Conservation (phyloP, 2,888 invertebrate genomes). For the Micropterix aruncella region DNA sequence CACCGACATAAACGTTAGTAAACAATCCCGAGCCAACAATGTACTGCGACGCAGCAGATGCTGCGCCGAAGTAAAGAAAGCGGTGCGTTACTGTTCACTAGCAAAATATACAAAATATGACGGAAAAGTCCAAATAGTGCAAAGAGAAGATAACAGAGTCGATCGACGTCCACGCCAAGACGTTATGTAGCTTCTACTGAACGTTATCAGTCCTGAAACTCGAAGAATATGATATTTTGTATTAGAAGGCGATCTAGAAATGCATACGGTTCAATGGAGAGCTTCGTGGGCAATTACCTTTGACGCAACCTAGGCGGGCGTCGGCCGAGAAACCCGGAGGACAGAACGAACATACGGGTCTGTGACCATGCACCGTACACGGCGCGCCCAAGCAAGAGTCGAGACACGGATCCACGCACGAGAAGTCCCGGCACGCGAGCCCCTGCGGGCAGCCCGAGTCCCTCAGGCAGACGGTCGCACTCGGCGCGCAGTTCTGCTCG, state of each 20-base stretch:
- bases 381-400: constrained; percentile 79
- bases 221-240: constrained; percentile 21
- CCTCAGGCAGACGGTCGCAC: constrained; percentile 75
- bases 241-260: constrained; percentile 10
- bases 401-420: constrained; percentile 83
- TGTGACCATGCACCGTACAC: constrained; percentile 89
- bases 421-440: constrained; percentile 75
- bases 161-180: constrained; percentile 31
- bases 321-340: constrained; percentile 86
- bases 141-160: constrained; percentile 13
- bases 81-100: constrained; percentile 12
- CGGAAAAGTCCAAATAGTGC: constrained; percentile 20
- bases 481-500: constrained; percentile 73
- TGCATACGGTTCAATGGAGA: constrained; percentile 15
- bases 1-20: background rate
- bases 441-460: constrained; percentile 79
- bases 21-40: too few relatives aligned
- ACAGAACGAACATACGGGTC: constrained; percentile 92
- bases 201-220: constrained; percentile 35
- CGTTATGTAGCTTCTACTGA: constrained; percentile 34
- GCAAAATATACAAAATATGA: constrained; percentile 19
- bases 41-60: background rate
- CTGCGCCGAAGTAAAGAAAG: constrained; percentile 9
- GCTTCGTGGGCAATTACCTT: constrained; percentile 58
- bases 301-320: constrained; percentile 86